These are phyloP conservation scores for Pristionchus maxplancki DNA, from an alignment of 2,888 invertebrate species.

Conservation along the genomic window DNA sequence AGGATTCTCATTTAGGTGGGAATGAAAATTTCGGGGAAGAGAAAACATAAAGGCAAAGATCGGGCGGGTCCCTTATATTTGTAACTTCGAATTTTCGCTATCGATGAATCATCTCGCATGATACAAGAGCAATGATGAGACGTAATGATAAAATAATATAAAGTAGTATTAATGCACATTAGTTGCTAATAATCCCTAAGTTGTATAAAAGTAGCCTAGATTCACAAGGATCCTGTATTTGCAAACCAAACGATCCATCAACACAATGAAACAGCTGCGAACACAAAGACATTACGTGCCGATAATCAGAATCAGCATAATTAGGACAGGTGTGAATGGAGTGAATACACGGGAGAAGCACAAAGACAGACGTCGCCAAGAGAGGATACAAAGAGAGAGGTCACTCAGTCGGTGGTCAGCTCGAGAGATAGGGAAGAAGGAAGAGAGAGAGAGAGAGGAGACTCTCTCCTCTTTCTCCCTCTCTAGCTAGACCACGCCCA, in stretches of 20 bases:
- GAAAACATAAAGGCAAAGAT: neutral
- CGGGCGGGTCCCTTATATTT: neutral
- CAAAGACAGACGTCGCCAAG: conserved; percentile 33
- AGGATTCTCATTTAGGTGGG: too few species aligned
- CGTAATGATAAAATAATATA: too few species aligned
- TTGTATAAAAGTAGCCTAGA: too few species aligned
- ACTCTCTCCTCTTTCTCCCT: conserved; percentile 17
- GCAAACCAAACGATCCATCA: too few species aligned
- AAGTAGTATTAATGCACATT: too few species aligned
- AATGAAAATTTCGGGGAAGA: too few species aligned
- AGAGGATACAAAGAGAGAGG: too few species aligned
- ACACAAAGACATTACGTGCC: neutral
- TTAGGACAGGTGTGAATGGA: conserved; percentile 24
- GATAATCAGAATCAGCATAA: conserved; percentile 10
- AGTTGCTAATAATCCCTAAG: too few species aligned
- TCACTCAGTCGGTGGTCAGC: conserved; percentile 34
- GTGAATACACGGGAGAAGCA: neutral
- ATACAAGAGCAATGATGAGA: neutral
- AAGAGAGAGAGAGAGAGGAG: neutral
- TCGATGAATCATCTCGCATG: neutral
- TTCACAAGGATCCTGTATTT: too few species aligned
- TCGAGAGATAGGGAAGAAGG: neutral
- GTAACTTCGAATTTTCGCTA: neutral
- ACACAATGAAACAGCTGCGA: neutral
- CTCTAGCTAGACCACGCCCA: conserved; percentile 41